Conservation (phyloP, 2,888 invertebrate genomes). For the Bedellia somnulentella region DNA sequence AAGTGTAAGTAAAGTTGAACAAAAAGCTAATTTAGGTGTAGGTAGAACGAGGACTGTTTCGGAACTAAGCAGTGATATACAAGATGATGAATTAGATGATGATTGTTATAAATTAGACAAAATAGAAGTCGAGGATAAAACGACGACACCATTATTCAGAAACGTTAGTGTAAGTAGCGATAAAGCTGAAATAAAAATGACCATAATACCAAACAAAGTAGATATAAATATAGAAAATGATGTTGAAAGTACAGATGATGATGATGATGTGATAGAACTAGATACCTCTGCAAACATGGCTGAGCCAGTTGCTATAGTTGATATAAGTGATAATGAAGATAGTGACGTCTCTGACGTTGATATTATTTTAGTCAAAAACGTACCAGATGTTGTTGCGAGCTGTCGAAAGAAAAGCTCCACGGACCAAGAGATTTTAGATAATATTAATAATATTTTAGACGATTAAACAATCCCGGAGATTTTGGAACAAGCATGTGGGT, state of each 20-base stretch:
- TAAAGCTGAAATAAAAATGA: neutral
- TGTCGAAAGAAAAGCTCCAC: slow-evolving; percentile 24
- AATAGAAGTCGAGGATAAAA: slow-evolving; percentile 31
- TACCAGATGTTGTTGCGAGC: slow-evolving; percentile 49
- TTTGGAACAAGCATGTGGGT: too few relatives aligned
- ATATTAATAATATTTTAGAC: slow-evolving; percentile 17
- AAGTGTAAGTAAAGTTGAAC: slow-evolving; percentile 19
- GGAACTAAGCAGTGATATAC: slow-evolving; percentile 28
- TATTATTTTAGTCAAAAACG: slow-evolving; percentile 29
- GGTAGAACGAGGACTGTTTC: slow-evolving; percentile 38
- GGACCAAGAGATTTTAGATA: slow-evolving; percentile 15
- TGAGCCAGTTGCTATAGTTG: slow-evolving; percentile 33
- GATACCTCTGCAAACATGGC: slow-evolving; percentile 20
- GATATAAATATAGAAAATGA: slow-evolving; percentile 42
- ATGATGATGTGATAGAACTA: slow-evolving; percentile 34
- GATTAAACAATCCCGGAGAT: too few relatives aligned
- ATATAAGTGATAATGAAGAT: slow-evolving; percentile 40
- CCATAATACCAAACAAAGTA: too few relatives aligned
- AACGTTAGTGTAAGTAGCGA: neutral
- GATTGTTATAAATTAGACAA: slow-evolving; percentile 44
- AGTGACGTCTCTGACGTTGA: slow-evolving; percentile 22
- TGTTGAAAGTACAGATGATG: slow-evolving; percentile 40
- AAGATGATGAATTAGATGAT: slow-evolving; percentile 37
- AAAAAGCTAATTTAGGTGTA: slow-evolving; percentile 20
- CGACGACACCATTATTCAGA: slow-evolving; percentile 23